Evolutionary conservation across 2,888 invertebrate species (phyloP).

Genomic region (Gymnoscelis rufifasciata): DNA sequence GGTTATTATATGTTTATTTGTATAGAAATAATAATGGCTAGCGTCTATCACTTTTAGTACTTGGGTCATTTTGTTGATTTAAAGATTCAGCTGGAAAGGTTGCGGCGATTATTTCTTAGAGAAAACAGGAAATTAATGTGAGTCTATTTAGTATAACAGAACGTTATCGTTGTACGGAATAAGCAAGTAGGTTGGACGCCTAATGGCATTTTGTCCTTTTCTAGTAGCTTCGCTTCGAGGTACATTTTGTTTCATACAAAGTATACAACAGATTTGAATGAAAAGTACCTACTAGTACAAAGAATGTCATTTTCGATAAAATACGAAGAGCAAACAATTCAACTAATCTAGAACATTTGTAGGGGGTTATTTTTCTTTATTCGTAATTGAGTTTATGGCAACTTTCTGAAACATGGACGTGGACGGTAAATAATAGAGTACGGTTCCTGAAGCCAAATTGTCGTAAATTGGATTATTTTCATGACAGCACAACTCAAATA

Average conservation of each 20-base stretch:
- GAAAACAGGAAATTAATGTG: conserved; percentile 17
- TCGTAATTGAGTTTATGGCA: neutral
- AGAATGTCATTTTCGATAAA: too few relatives aligned
- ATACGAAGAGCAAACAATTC: too few relatives aligned
- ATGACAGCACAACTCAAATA: neutral
- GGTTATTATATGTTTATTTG: conserved; percentile 17
- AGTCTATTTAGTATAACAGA: conserved; percentile 16
- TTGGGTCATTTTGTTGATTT: conserved; percentile 3
- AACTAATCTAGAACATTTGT: too few relatives aligned
- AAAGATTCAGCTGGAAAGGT: conserved; percentile 5
- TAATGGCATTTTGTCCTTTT: conserved; percentile 14
- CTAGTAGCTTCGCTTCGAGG: neutral
- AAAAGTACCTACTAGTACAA: neutral
- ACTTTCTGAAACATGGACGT: neutral
- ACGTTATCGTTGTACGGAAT: conserved; percentile 20
- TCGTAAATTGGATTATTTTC: neutral
- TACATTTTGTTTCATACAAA: neutral
- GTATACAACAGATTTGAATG: neutral
- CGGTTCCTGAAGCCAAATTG: neutral
- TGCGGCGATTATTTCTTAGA: conserved; percentile 9
- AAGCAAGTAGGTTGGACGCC: conserved; percentile 16
- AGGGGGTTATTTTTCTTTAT: too few relatives aligned
- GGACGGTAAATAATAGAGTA: neutral
- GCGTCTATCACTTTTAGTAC: neutral
- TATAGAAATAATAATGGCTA: neutral